Base-by-base conservation (phyloP, 2,113 vertebrate species). In the Leucoraja erinaceus region DNA sequence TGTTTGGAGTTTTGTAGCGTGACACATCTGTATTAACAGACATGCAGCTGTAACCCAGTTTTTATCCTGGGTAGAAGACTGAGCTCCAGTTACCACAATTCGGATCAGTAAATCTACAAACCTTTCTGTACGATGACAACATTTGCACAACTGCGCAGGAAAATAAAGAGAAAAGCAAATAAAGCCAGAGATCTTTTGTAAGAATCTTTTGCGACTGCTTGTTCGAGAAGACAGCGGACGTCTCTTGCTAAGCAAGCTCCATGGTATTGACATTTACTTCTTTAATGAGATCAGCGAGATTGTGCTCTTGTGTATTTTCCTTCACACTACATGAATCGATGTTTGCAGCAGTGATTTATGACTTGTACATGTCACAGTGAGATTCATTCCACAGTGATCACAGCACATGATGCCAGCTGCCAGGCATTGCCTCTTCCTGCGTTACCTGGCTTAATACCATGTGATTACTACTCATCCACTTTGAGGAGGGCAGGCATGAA, bases 251-350 rank as follows among this genome's bases (percentile, higher is more conserved):
- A 84, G 56, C 61, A 59, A 61, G 25, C 54, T 88, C 59, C 28
- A 31, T 31, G 4, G 59, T 88, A 88, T 63, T 63, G 83, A 88
- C 59, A 88, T 88, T 84, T 84, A 84, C 28, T 84, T 84, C 83
- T 88, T 88, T 61, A 88, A 31, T 88, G 59, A 61, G 83, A 88
- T 63, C 61, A 88, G 59, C 59, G 33, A 56, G 83, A 63, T 63
- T n/a, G 83, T 61, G 31, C 28, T 88, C 83, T 88, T 88, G 83
- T 88, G 61, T 88, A 66, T 88, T 88, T 88, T 88, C 83, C 56
- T 88, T 63, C 83, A 31, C 83, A 88, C 83, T 63, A 61, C 83
- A 88, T 63, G 83, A 88, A 31, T 63, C 9, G 10, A 0, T 12
- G 22, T 22, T 84, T 88, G 25, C 59, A 31, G 59, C 59, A 63